Conservation (phyloP, 2,113 vertebrate species). For the Esox niger region DNA sequence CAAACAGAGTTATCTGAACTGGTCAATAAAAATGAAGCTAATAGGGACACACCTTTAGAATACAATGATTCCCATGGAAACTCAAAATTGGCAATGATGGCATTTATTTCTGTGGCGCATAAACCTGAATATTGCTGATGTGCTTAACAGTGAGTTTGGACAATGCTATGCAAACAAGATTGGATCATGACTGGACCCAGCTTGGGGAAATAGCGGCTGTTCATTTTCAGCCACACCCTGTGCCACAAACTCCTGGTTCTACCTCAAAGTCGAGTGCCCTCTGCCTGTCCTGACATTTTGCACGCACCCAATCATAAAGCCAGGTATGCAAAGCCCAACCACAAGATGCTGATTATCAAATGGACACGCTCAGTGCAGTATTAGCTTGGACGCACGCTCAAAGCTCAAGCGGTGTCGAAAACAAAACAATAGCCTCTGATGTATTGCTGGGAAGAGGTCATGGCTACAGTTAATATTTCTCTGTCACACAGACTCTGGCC, state of each 20-base stretch:
- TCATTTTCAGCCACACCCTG: neutral
- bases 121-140: too few relatives aligned
- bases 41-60: too few relatives aligned
- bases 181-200: neutral
- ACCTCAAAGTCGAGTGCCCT: neutral
- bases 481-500: too few relatives aligned
- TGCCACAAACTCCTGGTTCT: neutral
- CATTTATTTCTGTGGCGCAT: too few relatives aligned
- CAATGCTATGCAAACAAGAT: neutral
- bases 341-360: conserved; percentile 26
- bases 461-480: too few relatives aligned
- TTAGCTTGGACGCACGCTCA: neutral
- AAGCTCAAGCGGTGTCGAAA: conserved; percentile 9
- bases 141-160: too few relatives aligned
- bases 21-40: too few relatives aligned
- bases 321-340: conserved; percentile 42
- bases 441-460: neutral
- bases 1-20: too few relatives aligned
- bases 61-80: too few relatives aligned
- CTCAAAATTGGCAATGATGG: too few relatives aligned
- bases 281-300: too few relatives aligned
- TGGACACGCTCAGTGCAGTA: conserved; percentile 1
- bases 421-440: conserved; percentile 4
- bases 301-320: neutral
- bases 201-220: neutral